Evolutionary conservation across 2,797 vertebrate genomes (phyloP), one percentile per base, ranked within the genome.

Genomic region (Decapterus maruadsi): DNA sequence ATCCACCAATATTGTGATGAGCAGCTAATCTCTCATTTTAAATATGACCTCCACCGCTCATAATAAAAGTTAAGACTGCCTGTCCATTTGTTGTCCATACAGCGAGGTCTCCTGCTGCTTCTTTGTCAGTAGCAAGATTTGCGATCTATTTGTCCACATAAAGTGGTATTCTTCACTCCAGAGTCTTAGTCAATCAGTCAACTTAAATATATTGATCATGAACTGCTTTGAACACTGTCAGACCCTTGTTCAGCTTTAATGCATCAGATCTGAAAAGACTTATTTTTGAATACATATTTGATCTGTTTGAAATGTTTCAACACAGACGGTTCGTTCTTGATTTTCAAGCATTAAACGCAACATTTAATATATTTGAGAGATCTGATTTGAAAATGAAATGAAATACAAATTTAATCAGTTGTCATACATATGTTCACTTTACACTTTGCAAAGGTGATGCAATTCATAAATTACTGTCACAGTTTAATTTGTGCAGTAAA

Each of bases 1-100:
- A 97, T 96, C 96, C 96, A 95, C 95, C 96, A 96, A 97, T 97
- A 96, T 96, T 97, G 96, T 96, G 96, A 97, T 97, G 96, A 97
- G 96, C 94, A 90, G 95, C 95, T 97, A 97, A 97, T 98, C 96
- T 97, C 95, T 96, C 94, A 96, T 97, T 98, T 97, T 95, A 97
- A 96, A 96, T 95, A 95, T 95, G 95, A 96, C 96, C 91, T 92
- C 89, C 56, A 82, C 48, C 45, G 75, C 81, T 86, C 64, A 68
- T 90, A 80, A 90, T 93, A 85, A 92, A 90, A 91, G 75, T 89
- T 82, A 78, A 90, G 84, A 75, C 68, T 60, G 58, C 69, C 75
- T 78, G 22, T 87, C 79, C 80, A 85, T 90, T 91, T 90, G 87
- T 87, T 89, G 78, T 75, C 75, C 73, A 56, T 58, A 71, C 36